Percentiles rank a stretch among this genome's conserved stretches.
Conservation (phyloP, 2,888 invertebrate genomes). For the Steinernema scapterisci region DNA sequence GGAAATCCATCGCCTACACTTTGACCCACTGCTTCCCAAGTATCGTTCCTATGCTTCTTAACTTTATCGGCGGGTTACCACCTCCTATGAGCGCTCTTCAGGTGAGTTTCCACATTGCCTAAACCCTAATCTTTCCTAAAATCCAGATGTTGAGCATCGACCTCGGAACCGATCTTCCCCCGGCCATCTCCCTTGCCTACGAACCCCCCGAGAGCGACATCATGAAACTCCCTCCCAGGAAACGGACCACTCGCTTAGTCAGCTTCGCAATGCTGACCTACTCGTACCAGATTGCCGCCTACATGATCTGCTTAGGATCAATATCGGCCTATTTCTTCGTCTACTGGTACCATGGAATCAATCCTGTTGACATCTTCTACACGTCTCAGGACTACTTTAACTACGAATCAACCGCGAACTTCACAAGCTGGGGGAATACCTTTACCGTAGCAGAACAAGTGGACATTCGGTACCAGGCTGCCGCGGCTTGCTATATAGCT, state of each 20-base stretch:
- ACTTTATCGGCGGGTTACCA: slow-evolving; percentile 47
- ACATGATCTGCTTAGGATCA: slow-evolving; percentile 34
- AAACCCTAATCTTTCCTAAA: too few species aligned
- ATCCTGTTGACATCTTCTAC: slow-evolving; percentile 40
- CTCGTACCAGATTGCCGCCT: slow-evolving; percentile 37
- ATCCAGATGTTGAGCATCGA: slow-evolving; percentile 37
- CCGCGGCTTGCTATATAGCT: slow-evolving; percentile 36
- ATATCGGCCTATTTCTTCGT: slow-evolving; percentile 31
- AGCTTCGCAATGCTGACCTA: slow-evolving; percentile 43
- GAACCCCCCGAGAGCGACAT: slow-evolving; percentile 39
- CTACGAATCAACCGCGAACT: slow-evolving; percentile 38
- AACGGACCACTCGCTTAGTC: slow-evolving; percentile 35
- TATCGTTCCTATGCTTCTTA: slow-evolving; percentile 41
- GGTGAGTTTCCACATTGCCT: too few species aligned
- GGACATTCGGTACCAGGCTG: slow-evolving; percentile 37
- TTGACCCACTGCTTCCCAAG: background rate
- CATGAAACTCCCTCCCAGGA: slow-evolving; percentile 38
- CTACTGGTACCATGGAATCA: slow-evolving; percentile 36
- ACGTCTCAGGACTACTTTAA: slow-evolving; percentile 39
- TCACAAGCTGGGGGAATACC: slow-evolving; percentile 35
- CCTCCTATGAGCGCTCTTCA: slow-evolving; percentile 48
- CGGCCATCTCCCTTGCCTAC: slow-evolving; percentile 35
- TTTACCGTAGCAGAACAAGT: slow-evolving; percentile 33
- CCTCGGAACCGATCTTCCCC: slow-evolving; percentile 37
- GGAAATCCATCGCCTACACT: slow-evolving; percentile 51